Evolutionary conservation across 2,797 vertebrate species (phyloP).

Genomic region (Octomys mimax): DNA sequence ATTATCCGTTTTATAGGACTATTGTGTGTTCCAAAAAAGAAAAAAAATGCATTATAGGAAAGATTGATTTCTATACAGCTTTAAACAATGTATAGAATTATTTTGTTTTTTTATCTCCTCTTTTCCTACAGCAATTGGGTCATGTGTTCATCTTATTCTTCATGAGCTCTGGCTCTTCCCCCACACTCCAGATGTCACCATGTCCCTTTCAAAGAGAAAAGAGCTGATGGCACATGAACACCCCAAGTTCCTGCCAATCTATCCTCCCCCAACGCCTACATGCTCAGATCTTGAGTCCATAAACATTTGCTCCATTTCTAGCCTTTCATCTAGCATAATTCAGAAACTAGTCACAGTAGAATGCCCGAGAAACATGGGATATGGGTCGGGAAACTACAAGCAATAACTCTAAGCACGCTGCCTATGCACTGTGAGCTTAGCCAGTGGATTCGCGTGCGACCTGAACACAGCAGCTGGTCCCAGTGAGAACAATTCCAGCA

Average conservation of each 20-base stretch:
- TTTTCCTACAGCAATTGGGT: not conserved
- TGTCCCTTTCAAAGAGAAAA: constrained; percentile 6
- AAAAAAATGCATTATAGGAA: not conserved
- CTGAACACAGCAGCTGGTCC: not conserved
- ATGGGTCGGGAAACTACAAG: not conserved
- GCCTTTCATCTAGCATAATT: not conserved
- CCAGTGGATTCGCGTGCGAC: not conserved
- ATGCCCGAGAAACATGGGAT: not conserved
- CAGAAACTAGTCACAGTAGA: not conserved
- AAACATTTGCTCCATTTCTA: not conserved
- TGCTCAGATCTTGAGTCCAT: not conserved
- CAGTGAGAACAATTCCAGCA: not conserved
- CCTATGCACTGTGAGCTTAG: not conserved
- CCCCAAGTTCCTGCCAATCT: not conserved
- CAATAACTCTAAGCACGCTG: not conserved
- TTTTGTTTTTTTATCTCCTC: constrained; percentile 1
- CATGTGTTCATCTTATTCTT: not conserved
- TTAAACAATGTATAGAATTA: not conserved
- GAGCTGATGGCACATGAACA: not conserved
- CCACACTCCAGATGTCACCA: not conserved
- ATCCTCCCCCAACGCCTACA: not conserved
- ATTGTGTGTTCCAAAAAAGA: not conserved
- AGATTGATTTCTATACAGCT: not conserved
- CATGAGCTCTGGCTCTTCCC: not conserved
- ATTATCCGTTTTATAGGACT: not conserved